These are phyloP conservation scores for Chrysocyon brachyurus DNA, from an alignment of 2,797 vertebrate genomes.

Conservation along the genomic window DNA sequence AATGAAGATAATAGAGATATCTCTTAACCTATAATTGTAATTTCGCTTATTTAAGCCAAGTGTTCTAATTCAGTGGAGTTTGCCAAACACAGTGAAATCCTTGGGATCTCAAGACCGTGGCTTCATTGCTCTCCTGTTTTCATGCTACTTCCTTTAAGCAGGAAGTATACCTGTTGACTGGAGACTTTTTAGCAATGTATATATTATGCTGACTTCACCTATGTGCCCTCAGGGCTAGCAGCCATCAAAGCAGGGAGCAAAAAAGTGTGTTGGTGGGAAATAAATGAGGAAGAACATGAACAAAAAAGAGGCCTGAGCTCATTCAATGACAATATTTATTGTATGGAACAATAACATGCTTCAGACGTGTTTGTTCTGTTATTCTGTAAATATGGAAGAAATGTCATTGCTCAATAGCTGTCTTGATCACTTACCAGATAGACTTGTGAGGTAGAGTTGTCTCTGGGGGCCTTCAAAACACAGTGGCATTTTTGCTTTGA, in stretches of 20 bases:
- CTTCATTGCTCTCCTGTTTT: not conserved
- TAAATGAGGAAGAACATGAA: slow-evolving; percentile 44
- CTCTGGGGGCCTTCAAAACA: slow-evolving; percentile 1
- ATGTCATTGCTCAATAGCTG: not conserved
- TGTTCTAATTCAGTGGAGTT: slow-evolving; percentile 52
- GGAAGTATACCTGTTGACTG: not conserved
- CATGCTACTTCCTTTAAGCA: slow-evolving; percentile 35
- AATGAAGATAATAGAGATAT: slow-evolving; percentile 35
- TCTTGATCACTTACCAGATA: not conserved
- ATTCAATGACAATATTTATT: slow-evolving; percentile 45
- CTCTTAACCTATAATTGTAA: slow-evolving; percentile 12
- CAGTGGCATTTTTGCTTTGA: slow-evolving; percentile 1
- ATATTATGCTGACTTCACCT: slow-evolving; percentile 43
- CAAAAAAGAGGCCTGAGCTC: not conserved
- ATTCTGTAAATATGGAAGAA: slow-evolving; percentile 6
- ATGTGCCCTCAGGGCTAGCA: not conserved
- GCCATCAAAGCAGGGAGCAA: slow-evolving; percentile 4
- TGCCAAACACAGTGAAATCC: slow-evolving; percentile 43
- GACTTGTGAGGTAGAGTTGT: not conserved
- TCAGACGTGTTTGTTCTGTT: slow-evolving; percentile 34
- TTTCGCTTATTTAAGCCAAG: slow-evolving; percentile 41
- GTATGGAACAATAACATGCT: not conserved
- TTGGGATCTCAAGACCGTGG: not conserved
- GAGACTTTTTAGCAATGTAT: not conserved
- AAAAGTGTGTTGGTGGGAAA: slow-evolving; percentile 18